phyloP scores from a whole-genome alignment of 2,888 invertebrate genomes.

The Conchocele bisecta region DNA sequence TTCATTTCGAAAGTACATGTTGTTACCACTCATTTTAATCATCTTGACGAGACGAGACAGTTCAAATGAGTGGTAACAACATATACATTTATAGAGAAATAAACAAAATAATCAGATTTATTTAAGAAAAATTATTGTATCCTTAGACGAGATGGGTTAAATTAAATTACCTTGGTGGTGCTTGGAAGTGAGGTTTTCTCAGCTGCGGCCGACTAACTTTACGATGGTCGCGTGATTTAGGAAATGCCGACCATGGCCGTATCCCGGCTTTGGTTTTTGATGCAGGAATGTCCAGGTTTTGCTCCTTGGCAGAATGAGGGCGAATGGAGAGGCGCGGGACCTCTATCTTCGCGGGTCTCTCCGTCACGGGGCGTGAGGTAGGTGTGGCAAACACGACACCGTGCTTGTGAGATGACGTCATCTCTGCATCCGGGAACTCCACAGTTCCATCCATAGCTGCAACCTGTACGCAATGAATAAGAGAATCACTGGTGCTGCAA shows the following conservation, averaged over 20 bases:
- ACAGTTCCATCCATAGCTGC: conserved; percentile 37
- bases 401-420: conserved; percentile 38
- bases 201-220: conserved; percentile 45
- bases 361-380: conserved; percentile 11
- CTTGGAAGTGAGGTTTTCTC: conserved; percentile 46
- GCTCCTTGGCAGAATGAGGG: conserved; percentile 54
- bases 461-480: too few relatives aligned
- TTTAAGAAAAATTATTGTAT: too few relatives aligned
- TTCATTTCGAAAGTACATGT: too few relatives aligned
- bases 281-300: conserved; percentile 45
- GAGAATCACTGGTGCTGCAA: too few relatives aligned
- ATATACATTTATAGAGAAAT: too few relatives aligned
- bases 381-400: conserved; percentile 48
- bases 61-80: too few relatives aligned
- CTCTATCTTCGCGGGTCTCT: neutral
- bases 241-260: conserved; percentile 56
- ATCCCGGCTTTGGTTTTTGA: conserved; percentile 42
- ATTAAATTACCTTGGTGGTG: conserved; percentile 50
- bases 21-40: too few relatives aligned
- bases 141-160: too few relatives aligned
- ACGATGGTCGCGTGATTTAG: conserved; percentile 25
- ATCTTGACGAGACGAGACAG: too few relatives aligned
- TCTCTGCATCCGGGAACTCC: conserved; percentile 52
- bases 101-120: too few relatives aligned
- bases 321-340: conserved; percentile 12